These are phyloP conservation scores for Apomyelois bistriatella DNA, from an alignment of 2,888 invertebrate genomes.

Conservation along the genomic window DNA sequence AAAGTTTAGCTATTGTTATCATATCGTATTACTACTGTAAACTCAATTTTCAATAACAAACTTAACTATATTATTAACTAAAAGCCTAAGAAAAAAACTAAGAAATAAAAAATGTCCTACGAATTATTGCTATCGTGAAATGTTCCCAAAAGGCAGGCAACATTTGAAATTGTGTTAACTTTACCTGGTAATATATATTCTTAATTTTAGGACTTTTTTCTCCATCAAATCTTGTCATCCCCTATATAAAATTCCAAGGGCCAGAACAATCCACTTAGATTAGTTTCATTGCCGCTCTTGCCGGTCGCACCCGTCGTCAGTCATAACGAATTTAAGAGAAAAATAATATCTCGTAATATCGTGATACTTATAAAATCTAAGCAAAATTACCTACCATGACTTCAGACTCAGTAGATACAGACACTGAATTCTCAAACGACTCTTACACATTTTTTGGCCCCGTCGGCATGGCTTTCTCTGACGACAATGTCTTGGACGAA, in stretches of 20 bases:
- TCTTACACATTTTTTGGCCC: slow-evolving; percentile 57
- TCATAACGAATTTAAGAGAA: not conserved
- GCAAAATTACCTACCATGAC: not conserved
- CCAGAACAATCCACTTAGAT: slow-evolving; percentile 6
- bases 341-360: too few species aligned
- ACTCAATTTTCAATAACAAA: too few species aligned
- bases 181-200: too few species aligned
- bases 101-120: too few species aligned
- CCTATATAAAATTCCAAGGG: slow-evolving; percentile 9
- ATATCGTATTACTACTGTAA: too few species aligned
- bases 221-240: slow-evolving; percentile 11
- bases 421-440: slow-evolving; percentile 42
- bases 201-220: not conserved
- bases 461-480: slow-evolving; percentile 51
- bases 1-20: too few species aligned
- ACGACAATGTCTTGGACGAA: slow-evolving; percentile 63
- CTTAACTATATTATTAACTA: too few species aligned
- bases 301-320: not conserved
- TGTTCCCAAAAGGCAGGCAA: too few species aligned
- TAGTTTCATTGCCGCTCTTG: slow-evolving; percentile 6
- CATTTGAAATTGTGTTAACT: too few species aligned
- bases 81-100: too few species aligned
- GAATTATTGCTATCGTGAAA: too few species aligned
- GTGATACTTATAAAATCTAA: too few species aligned
- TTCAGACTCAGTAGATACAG: not conserved